Conservation (phyloP, 2,113 vertebrate genomes). For the pig (Sus scrofa) region DNA sequence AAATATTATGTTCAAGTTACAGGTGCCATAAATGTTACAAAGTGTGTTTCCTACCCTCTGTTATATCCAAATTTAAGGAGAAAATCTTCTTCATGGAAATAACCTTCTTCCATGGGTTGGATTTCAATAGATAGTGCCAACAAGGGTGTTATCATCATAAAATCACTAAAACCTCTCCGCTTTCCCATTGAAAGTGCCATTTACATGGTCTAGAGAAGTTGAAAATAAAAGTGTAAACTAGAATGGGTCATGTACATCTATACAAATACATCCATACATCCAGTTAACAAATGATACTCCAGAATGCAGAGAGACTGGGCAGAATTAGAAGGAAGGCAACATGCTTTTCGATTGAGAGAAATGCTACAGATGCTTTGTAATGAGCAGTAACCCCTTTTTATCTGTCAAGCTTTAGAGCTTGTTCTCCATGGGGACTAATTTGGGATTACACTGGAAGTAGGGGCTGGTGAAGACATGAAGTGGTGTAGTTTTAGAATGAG, state of each 20-base stretch:
- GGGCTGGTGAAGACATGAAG: not conserved
- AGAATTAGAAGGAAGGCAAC: not conserved
- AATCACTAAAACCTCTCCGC: constrained; percentile 58
- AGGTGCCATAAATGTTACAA: constrained; percentile 46
- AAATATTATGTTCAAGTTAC: constrained; percentile 47
- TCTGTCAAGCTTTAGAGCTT: not conserved
- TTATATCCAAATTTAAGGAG: constrained; percentile 69
- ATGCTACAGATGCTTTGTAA: not conserved
- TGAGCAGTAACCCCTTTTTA: not conserved
- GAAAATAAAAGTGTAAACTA: rapidly evolving
- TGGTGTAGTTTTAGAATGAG: not conserved
- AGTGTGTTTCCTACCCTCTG: constrained; percentile 71
- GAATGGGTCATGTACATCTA: not conserved
- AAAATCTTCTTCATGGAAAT: constrained; percentile 60
- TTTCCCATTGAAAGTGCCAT: not conserved
- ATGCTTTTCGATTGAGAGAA: not conserved
- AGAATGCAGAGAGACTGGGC: not conserved
- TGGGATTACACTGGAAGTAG: not conserved
- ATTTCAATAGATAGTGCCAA: constrained; percentile 48
- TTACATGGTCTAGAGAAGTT: not conserved
- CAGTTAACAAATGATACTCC: not conserved
- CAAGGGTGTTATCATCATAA: not conserved
- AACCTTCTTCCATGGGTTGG: constrained; percentile 42
- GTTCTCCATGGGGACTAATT: not conserved
- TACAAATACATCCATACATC: not conserved